Conservation (phyloP, 2,797 vertebrate genomes). For the Malurus splendens region DNA sequence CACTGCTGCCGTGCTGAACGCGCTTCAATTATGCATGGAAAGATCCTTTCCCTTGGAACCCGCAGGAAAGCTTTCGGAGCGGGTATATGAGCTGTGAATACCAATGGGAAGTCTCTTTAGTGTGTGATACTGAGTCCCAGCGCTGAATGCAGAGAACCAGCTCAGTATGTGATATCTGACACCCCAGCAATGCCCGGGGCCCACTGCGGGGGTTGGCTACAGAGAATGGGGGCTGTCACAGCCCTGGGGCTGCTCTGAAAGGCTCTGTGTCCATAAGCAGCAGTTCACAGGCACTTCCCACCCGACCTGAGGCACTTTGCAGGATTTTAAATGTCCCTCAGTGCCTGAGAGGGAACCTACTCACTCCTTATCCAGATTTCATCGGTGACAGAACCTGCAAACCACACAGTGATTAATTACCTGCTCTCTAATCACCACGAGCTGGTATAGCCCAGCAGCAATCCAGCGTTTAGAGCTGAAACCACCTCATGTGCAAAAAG, state of each 20-base stretch:
- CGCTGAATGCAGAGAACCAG: neutral
- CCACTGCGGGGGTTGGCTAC: neutral
- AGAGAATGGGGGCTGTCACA: neutral
- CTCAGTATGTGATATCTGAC: neutral
- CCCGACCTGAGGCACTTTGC: neutral
- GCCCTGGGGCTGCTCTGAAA: neutral
- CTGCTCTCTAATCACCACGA: accelerated
- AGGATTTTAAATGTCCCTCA: neutral
- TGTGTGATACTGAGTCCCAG: neutral
- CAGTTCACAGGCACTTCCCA: neutral
- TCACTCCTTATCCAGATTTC: neutral
- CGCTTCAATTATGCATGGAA: constrained; percentile 4
- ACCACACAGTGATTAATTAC: neutral
- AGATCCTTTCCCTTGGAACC: neutral
- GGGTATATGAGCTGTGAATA: constrained; percentile 25
- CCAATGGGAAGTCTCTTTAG: constrained; percentile 8
- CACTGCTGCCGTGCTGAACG: neutral
- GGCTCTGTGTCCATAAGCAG: neutral
- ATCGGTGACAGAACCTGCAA: neutral
- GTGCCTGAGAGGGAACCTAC: neutral
- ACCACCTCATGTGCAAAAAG: neutral
- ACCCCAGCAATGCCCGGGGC: neutral
- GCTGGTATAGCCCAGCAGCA: neutral
- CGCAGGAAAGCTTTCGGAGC: neutral
- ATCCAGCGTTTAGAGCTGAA: neutral